Percentiles rank a stretch among this genome's conserved stretches.
Evolutionary conservation across 2,888 invertebrate species (phyloP).

Genomic region (Tenodera sinensis): DNA sequence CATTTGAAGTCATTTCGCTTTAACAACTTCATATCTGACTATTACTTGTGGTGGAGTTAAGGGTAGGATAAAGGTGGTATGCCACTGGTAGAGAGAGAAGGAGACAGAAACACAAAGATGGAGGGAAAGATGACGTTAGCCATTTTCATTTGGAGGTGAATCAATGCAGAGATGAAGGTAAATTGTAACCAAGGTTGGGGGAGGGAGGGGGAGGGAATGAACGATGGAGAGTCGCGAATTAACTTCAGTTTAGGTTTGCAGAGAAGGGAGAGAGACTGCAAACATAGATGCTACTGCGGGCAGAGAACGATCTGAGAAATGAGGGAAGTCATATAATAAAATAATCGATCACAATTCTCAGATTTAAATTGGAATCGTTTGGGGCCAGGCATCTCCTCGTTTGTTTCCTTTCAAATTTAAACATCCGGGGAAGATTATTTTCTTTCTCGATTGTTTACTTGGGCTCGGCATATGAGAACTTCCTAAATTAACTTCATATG

Average conservation of each 20-base stretch:
- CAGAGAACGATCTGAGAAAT: not conserved
- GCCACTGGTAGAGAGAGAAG: not conserved
- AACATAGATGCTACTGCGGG: not conserved
- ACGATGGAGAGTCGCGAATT: not conserved
- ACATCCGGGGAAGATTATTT: not conserved
- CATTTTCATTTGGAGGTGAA: slow-evolving; percentile 20
- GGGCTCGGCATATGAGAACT: not conserved
- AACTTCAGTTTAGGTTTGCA: not conserved
- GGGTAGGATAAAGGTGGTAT: slow-evolving; percentile 21
- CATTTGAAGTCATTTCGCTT: slow-evolving; percentile 37
- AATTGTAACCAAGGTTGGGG: slow-evolving; percentile 9
- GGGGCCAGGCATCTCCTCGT: not conserved
- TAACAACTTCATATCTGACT: slow-evolving; percentile 36
- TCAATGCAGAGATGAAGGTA: slow-evolving; percentile 12
- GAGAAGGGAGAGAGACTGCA: not conserved
- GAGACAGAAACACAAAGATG: slow-evolving; percentile 1
- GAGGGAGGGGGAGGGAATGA: not conserved
- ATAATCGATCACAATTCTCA: not conserved
- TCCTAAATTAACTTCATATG: not conserved
- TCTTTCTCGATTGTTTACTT: not conserved
- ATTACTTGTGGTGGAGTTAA: slow-evolving; percentile 34
- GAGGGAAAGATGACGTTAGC: slow-evolving; percentile 17
- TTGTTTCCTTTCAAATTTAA: not conserved
- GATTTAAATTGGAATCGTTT: not conserved
- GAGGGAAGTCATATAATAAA: not conserved